phyloP scores from a whole-genome alignment of 1,140 invertebrate genomes.

The Bombus fervidus region DNA sequence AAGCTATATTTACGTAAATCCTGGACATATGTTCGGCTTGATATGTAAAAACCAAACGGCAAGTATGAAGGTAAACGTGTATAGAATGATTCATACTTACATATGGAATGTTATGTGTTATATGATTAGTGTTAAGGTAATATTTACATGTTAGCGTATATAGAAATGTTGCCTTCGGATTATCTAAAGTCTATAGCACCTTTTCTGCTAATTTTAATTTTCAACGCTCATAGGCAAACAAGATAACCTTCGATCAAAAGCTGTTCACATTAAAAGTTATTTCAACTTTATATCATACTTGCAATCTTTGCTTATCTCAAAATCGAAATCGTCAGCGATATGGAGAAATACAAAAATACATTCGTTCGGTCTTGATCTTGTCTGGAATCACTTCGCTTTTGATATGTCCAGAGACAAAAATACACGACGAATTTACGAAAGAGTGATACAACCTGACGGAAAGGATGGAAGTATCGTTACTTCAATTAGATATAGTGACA shows the following conservation, averaged over 20 bases:
- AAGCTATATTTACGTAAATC: too few relatives aligned
- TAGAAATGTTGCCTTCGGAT: not conserved
- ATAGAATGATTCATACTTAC: not conserved
- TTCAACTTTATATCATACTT: not conserved
- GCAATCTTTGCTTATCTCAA: not conserved
- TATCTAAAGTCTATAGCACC: not conserved
- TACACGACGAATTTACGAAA: slow-evolving; percentile 28
- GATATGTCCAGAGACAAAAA: slow-evolving; percentile 29
- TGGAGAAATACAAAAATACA: not conserved
- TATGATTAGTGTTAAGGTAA: not conserved
- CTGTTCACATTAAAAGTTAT: not conserved
- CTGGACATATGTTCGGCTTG: not conserved
- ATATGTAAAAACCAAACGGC: not conserved
- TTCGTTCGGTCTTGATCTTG: slow-evolving; percentile 4
- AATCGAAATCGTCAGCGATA: not conserved
- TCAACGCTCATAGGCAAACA: not conserved
- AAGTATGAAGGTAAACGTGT: not conserved
- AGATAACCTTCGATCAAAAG: not conserved
- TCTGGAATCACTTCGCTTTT: not conserved
- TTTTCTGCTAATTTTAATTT: not conserved
- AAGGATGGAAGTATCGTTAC: slow-evolving; percentile 5
- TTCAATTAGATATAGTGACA: slow-evolving; percentile 60
- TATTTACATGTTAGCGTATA: not conserved
- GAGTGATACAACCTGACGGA: not conserved
- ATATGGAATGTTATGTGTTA: not conserved